These are phyloP conservation scores for Leptoteleia sp. DNA, from an alignment of 1,140 invertebrate genomes.

Conservation along the genomic window DNA sequence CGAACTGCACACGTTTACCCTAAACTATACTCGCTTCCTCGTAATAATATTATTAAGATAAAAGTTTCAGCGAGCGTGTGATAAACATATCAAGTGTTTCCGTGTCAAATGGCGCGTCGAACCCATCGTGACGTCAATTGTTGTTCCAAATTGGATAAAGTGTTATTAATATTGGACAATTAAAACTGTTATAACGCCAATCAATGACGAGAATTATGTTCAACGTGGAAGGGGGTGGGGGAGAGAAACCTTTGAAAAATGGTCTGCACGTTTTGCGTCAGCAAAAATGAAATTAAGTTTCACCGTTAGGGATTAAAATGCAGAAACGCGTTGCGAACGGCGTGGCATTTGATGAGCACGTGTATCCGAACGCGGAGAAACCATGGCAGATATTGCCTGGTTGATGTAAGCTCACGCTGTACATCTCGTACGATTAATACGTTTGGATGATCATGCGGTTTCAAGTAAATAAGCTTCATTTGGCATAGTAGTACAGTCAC, in stretches of 20 bases:
- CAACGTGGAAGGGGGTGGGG: no score
- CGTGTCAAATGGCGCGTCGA: conserved; percentile 2
- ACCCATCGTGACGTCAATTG: conserved; percentile 4
- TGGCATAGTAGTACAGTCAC: neutral
- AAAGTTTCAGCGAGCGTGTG: conserved; percentile 2
- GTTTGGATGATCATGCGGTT: conserved; percentile 2
- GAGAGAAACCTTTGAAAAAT: no score
- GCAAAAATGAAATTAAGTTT: neutral
- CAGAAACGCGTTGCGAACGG: neutral
- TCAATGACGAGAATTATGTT: neutral
- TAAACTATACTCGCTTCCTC: neutral
- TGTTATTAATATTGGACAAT: conserved; percentile 1
- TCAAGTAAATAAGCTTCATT: conserved; percentile 5
- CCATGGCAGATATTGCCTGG: conserved; percentile 4
- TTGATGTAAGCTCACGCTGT: conserved; percentile 7
- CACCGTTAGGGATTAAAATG: neutral
- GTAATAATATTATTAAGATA: conserved; percentile 12
- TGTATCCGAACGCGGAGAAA: neutral
- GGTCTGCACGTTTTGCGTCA: neutral
- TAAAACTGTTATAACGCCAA: neutral
- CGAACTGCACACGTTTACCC: neutral
- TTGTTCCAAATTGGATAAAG: neutral
- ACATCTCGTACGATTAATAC: conserved; percentile 5
- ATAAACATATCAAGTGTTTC: conserved; percentile 23
- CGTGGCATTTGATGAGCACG: neutral